phyloP scores from a whole-genome alignment of 2,113 vertebrate genomes.

The Daphoenositta chrysoptera region DNA sequence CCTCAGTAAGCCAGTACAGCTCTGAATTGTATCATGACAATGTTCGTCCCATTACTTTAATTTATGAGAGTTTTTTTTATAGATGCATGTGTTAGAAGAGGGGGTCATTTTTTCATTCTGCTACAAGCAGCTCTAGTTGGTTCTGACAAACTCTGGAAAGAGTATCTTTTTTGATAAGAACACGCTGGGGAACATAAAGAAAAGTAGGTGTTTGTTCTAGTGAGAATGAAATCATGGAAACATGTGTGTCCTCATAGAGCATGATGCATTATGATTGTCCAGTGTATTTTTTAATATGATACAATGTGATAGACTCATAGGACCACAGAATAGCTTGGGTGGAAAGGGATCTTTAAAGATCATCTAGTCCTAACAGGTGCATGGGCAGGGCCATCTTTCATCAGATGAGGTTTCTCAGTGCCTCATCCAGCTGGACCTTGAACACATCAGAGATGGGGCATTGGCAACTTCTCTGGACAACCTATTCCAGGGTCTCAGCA shows the following conservation, averaged over 20 bases:
- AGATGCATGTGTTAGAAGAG: not conserved
- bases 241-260: not conserved
- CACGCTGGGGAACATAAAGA: not conserved
- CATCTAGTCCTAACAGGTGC: not conserved
- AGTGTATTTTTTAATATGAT: not conserved
- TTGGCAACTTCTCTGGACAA: not conserved
- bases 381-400: not conserved
- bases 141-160: not conserved
- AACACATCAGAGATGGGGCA: not conserved
- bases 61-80: not conserved
- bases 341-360: not conserved
- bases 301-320: not conserved
- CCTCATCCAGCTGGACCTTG: not conserved
- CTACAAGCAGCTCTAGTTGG: not conserved
- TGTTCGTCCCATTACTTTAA: not conserved
- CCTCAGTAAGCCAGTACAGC: not conserved
- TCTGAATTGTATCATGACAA: not conserved
- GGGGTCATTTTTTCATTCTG: not conserved
- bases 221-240: not conserved
- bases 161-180: not conserved
- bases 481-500: not conserved
- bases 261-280: not conserved
- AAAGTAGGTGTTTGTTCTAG: not conserved
- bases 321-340: not conserved
- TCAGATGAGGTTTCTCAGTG: not conserved